Evolutionary conservation across 2,797 vertebrate genomes (phyloP), one percentile per base, ranked within the genome.

Genomic region (Myiothlypis coronata): DNA sequence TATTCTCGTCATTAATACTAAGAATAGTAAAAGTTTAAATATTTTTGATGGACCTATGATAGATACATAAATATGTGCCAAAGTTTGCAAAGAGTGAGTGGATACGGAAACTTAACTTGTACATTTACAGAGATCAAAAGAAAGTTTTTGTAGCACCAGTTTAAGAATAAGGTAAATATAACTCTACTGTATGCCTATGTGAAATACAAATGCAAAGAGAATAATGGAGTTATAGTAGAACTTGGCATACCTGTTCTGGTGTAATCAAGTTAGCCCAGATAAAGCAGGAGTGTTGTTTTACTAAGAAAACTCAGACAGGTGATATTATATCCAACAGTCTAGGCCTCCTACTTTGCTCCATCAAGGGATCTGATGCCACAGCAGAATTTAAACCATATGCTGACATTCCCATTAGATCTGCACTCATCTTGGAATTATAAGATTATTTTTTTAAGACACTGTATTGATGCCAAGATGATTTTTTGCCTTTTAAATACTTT

Each of bases 111-210:
- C 3, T 61, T n/a, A 35, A 6, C 8, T 75, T 35, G 60, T 12
- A 60, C 39, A 78, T 84, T 44, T 64, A 49, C 46, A 77, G 11
- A 67, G 7, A 35, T 68, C 2, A 70, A 67, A 67, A 9, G n/a
- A 9, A 67, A 16, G 3, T 53, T 65, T 88, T 55, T 49, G 2
- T 60, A 49, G 9, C 19, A 41, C 1, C 16, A 82, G 7, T 4
- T 7, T 30, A 63, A 69, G 57, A 78, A 39, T 34, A 43, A 7
- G 10, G 17, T 20, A 80, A 69, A 39, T 74, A 57, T 30, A 65
- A 35, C 23, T 30, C 14, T 55, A 37, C 4, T 23, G 14, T 34
- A 28, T 27, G 13, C 2, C 2, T 32, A 30, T 0, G 1, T 28
- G 21, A 35, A 84, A 70, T 55, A 46, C 8, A 75, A 55, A 44